Evolutionary conservation across 1,140 invertebrate species (phyloP), one percentile per base, ranked within the genome.

Genomic region (Brachystomella parvula): DNA sequence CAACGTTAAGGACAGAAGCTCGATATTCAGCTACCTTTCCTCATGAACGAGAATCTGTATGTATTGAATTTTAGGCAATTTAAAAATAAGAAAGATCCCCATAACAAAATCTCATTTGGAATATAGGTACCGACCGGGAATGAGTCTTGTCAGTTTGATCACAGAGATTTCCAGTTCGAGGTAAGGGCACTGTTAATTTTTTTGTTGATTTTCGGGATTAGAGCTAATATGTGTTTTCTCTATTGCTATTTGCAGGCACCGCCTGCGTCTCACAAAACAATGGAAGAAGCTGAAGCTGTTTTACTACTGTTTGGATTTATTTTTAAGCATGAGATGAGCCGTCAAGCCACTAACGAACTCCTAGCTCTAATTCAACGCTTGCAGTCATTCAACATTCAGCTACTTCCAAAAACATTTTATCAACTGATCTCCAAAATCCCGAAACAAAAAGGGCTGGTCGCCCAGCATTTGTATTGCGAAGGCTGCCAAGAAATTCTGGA

Each of bases 281-380:
- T n/a, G 3, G 9, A 3, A 12, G 32, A 35, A 17, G 9, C 21
- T 28, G 56, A 64, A 56, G 30, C 17, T 19, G 21, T 29, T 6
- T 30, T 64, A 28, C 1, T 61, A 21, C 15, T 68, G 3, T 61
- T 47, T 39, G 30, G 47, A 3, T 64, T 64, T 39, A 29, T 49
- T 0, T 24, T 30, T 24, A 17, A 47, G 6, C 67, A 68, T 56
- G 33, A 61, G 35, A 29, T 64, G 32, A 56, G 56, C 0, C 59
- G 59, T 49, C 9, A 21, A n/a, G 61, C 62, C 1, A 21, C 57
- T 1, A 30, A 26, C 0, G 56, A 68, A 19, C 58, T 68, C 1
- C 21, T 68, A 1, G 3, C 0, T 17, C 39, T 68, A 28, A 2
- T 68, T 30, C 31, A 63, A 3, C 21, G 60, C 32, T 24, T 59